phyloP scores from a whole-genome alignment of 2,888 invertebrate species.

The Tetranychus truncatus region DNA sequence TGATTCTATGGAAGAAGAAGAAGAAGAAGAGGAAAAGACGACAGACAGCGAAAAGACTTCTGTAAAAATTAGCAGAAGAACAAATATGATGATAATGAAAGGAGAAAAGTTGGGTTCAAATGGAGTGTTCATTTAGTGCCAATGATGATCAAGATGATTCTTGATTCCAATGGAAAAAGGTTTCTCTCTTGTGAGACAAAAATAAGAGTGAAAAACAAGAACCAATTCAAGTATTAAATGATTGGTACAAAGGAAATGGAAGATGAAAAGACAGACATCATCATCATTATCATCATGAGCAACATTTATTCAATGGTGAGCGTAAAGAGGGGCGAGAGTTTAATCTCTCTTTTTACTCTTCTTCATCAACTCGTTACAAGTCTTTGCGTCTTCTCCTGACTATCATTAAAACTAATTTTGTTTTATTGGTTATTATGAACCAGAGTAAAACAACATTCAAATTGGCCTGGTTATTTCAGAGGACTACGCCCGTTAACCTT shows the following conservation, averaged over 20 bases:
- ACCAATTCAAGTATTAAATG: neutral
- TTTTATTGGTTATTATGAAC: neutral
- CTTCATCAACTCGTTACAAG: neutral
- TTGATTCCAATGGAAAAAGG: neutral
- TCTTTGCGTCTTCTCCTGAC: neutral
- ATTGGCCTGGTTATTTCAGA: neutral
- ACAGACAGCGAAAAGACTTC: neutral
- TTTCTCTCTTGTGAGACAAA: neutral
- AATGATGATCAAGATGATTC: neutral
- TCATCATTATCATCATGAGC: neutral
- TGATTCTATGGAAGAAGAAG: neutral
- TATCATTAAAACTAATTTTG: neutral
- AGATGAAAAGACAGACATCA: neutral
- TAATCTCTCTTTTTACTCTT: neutral
- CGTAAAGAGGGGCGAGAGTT: neutral
- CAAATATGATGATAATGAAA: neutral
- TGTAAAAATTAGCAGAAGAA: neutral
- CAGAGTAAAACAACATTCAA: neutral
- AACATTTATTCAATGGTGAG: neutral
- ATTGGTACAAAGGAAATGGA: neutral
- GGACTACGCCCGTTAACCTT: constrained; percentile 1
- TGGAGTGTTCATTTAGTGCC: neutral
- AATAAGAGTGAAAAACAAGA: neutral
- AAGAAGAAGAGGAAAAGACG: neutral
- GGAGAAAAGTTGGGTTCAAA: neutral